Base-by-base conservation (phyloP, 2,113 vertebrate species). In the Phaetusa simplex region DNA sequence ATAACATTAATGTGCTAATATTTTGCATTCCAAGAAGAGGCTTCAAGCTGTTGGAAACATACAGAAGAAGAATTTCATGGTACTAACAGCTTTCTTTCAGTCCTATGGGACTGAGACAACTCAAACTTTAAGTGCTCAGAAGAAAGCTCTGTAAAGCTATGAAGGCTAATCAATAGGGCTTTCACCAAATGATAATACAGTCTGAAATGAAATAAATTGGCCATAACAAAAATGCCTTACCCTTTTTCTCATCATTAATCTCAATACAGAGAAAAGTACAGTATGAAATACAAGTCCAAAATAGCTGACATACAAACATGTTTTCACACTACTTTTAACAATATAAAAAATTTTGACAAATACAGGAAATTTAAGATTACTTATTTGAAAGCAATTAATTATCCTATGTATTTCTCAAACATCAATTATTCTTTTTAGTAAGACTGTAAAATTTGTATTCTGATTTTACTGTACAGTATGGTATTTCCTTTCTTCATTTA, bases 1-100 rank as follows among this genome's bases (percentile, higher is more conserved):
- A 95, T 96, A 96, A 96, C 61, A 97, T 88, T 96, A 97, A 96
- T 85, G 91, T 81, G 93, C 88, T 97, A 96, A 97, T 97, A 98
- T 85, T 74, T 71, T 86, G 50, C 62, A 95, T 91, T 96, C 86
- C 92, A 70, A 91, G 82, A 97, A 82, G 80, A 82, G 78, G 74
- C 81, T 95, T 97, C 89, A 96, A 97, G 87, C 82, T 97, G 95
- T 21, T 96, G 58, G 55, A 92, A 94, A 85, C 76, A 96, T 7
- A 91, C 26, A 95, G 95, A 97, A 84, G 86, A 97, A 97, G 69
- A 97, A 97, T 86, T 97, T 97, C 87, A 73, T 69, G 80, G 82
- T 91, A 93, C 53, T 95, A 93, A 97, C 86, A 96, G 93, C 76
- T 97, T 97, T 96, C 86, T 97, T 95, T 94, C 53, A 95, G 82